Evolutionary conservation across 2,113 vertebrate species (phyloP).

Genomic region (Hyaena hyaena): DNA sequence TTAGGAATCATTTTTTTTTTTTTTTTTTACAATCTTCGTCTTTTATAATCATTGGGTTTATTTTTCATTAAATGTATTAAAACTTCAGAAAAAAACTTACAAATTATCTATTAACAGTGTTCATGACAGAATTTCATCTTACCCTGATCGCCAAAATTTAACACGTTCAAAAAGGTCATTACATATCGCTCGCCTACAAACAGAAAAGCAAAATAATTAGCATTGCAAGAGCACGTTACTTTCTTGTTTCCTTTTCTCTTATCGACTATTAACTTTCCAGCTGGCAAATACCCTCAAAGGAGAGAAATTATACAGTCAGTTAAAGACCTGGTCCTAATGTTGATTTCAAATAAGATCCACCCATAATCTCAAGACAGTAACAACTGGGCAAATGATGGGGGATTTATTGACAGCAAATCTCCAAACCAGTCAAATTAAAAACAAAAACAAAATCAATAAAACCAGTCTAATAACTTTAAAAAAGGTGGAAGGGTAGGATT

Average conservation of each 20-base stretch:
- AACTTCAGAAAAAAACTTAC: slow-evolving; percentile 26
- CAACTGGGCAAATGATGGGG: neutral
- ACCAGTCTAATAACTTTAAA: neutral
- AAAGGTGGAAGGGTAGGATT: neutral
- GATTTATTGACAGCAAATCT: slow-evolving; percentile 41
- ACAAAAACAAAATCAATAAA: slow-evolving; percentile 40
- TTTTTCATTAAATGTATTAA: slow-evolving; percentile 20
- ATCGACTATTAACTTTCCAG: neutral
- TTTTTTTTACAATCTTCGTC: neutral
- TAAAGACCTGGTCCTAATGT: neutral
- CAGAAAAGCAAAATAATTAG: slow-evolving; percentile 74
- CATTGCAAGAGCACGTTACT: neutral
- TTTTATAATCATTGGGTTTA: neutral
- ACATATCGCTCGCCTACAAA: slow-evolving; percentile 94
- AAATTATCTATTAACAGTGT: slow-evolving; percentile 19
- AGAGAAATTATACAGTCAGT: slow-evolving; percentile 29
- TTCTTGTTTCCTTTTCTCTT: slow-evolving; percentile 36
- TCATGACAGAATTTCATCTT: slow-evolving; percentile 75
- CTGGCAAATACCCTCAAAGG: slow-evolving; percentile 27
- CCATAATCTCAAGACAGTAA: slow-evolving; percentile 3
- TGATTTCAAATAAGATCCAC: slow-evolving; percentile 5
- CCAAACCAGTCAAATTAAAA: slow-evolving; percentile 45
- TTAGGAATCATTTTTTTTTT: neutral
- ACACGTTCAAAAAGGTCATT: slow-evolving; percentile 98
- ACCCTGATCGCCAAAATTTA: slow-evolving; percentile 99